Conservation (phyloP, 2,113 vertebrate genomes). For the Syngnathus typhle region DNA sequence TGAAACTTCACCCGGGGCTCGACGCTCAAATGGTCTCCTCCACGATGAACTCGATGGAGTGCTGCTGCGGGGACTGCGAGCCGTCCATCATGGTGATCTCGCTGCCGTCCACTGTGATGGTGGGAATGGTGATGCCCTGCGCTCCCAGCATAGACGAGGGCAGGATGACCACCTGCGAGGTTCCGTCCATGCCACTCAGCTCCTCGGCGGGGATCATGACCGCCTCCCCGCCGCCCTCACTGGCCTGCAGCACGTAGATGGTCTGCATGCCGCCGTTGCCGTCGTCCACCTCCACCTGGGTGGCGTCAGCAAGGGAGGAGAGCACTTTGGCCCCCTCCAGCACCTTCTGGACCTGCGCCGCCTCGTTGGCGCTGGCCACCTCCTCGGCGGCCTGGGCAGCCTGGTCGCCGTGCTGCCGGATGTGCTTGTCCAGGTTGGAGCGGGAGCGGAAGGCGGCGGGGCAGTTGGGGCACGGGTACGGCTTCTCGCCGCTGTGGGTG, state of each 20-base stretch:
- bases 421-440: slow-evolving; percentile 75
- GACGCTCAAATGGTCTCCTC: slow-evolving; percentile 66
- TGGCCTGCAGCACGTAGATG: slow-evolving; percentile 69
- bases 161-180: slow-evolving; percentile 70
- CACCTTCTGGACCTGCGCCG: slow-evolving; percentile 57
- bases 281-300: slow-evolving; percentile 28
- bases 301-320: slow-evolving; percentile 34
- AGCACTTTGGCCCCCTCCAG: slow-evolving; percentile 62
- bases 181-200: slow-evolving; percentile 41
- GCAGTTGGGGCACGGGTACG: slow-evolving; percentile 69
- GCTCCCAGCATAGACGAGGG: slow-evolving; percentile 59
- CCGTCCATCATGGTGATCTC: slow-evolving; percentile 66
- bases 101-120: slow-evolving; percentile 59
- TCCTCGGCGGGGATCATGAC: slow-evolving; percentile 64
- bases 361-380: slow-evolving; percentile 41
- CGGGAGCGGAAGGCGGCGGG: slow-evolving; percentile 71
- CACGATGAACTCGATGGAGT: slow-evolving; percentile 74
- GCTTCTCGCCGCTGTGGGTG: slow-evolving; percentile 75
- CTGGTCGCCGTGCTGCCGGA: slow-evolving; percentile 60
- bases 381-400: slow-evolving; percentile 27
- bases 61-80: slow-evolving; percentile 59
- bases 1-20: not conserved
- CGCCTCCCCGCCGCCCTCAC: slow-evolving; percentile 46
- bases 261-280: slow-evolving; percentile 58
- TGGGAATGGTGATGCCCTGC: slow-evolving; percentile 59